These are phyloP conservation scores for Aldrovandia affinis DNA, from an alignment of 2,797 vertebrate species.

Conservation along the genomic window DNA sequence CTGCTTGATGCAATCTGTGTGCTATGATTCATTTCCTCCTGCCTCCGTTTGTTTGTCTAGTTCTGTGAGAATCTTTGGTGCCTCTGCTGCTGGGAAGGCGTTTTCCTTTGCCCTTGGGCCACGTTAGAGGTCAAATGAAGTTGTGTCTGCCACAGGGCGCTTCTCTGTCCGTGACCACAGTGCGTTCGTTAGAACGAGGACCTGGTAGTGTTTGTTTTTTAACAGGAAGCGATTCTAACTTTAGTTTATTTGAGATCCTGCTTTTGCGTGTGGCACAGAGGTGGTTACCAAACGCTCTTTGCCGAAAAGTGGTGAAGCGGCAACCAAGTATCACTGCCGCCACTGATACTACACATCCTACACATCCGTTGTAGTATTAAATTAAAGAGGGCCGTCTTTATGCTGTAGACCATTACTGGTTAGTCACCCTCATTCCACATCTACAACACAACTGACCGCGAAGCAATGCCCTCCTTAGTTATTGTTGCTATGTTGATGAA, in stretches of 20 bases:
- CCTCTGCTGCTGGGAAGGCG: background rate
- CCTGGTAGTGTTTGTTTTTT: background rate
- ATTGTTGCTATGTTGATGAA: no score
- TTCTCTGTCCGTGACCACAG: background rate
- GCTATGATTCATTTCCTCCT: background rate
- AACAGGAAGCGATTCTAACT: background rate
- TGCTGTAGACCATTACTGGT: no score
- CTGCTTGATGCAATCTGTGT: background rate
- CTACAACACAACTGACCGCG: no score
- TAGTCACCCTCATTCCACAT: no score
- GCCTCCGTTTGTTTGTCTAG: background rate
- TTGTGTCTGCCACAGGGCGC: background rate
- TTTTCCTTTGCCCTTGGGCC: background rate
- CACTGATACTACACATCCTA: no score
- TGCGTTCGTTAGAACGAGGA: background rate
- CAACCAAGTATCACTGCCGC: background rate
- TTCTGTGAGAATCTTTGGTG: background rate
- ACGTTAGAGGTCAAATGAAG: background rate
- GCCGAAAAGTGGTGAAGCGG: background rate
- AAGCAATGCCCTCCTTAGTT: no score
- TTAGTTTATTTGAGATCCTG: slow-evolving; percentile 1
- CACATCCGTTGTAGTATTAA: no score
- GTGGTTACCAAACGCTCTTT: background rate
- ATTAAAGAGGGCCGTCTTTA: no score
- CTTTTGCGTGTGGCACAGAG: background rate